Conservation (phyloP, 2,113 vertebrate genomes). For the Gallinago paraguaiae region DNA sequence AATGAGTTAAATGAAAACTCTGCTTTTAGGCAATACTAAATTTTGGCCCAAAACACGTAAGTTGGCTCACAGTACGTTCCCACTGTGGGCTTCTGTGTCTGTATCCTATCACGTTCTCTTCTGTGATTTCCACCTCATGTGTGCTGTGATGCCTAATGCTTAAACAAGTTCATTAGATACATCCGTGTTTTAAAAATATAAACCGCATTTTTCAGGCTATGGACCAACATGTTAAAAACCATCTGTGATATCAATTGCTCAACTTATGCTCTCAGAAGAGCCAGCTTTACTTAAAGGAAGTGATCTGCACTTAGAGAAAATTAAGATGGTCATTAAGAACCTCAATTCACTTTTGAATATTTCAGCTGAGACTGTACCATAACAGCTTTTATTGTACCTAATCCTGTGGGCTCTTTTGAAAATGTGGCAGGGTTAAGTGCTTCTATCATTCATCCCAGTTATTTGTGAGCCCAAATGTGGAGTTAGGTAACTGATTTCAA, state of each 20-base stretch:
- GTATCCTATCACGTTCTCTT: not conserved
- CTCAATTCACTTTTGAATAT: not conserved
- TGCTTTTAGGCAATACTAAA: not conserved
- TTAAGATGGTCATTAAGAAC: not conserved
- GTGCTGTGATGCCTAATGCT: not conserved
- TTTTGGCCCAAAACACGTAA: not conserved
- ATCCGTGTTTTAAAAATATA: conserved; percentile 39
- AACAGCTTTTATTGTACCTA: not conserved
- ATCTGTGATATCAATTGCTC: conserved; percentile 56
- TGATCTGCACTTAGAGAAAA: not conserved
- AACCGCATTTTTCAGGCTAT: conserved; percentile 41
- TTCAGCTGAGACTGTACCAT: not conserved
- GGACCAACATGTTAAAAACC: conserved; percentile 58
- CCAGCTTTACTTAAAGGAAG: not conserved
- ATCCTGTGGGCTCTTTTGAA: not conserved
- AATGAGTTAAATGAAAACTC: not conserved
- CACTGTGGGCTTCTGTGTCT: not conserved
- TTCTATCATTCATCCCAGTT: not conserved
- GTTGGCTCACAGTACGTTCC: not conserved
- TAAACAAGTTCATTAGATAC: conserved; percentile 1
- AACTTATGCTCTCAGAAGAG: conserved; percentile 2
- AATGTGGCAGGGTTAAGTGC: not conserved
- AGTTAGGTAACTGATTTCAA: not conserved
- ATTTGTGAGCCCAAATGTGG: not conserved
- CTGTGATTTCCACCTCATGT: conserved; percentile 3